Base-by-base conservation (phyloP, 2,113 vertebrate species). In the Hemichromis elongatus region DNA sequence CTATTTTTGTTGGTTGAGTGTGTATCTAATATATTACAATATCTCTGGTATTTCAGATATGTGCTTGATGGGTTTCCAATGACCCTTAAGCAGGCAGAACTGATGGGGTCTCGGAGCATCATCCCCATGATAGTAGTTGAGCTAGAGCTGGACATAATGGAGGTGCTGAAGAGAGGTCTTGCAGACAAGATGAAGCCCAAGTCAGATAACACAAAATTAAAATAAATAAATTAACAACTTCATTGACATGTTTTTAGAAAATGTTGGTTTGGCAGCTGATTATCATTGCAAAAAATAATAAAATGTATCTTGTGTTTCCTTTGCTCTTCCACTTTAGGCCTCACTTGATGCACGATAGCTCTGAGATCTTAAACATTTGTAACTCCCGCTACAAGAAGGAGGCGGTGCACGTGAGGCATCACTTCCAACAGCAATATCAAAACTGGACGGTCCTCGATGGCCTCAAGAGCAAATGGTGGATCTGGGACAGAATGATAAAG, bases 61-160 rank as follows among this genome's bases (percentile, higher is more conserved):
- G 96, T 99, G 86, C 92, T 99, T 70, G 98, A 99, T 91, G 98
- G 97, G 30, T 99, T 97, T 89, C 99, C 98, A 30, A 85, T 96
- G 89, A 98, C 97, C 59, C 92, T 92, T 75, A 90, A 94, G 80
- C 98, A 99, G 75, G 93, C 97, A 45, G 93, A 94, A 45, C 90
- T 98, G 79, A 93, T 99, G 94, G 95, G 95, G 86, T 92, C 92
- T 37, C 92, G 90, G 26, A 96, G 95, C 84, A 96, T 99, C 87
- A 97, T 98, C 86, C 98, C 98, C 61, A 93, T 96, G 93, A 88
- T 96, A 86, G 95, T 98, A 61, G 95, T 97, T 85, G 98, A 99
- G 92, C 90, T 99, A 79, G 87, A 97, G 52, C 89, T 98, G 73
- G 95, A 97, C 82, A 94, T 96, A 68, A 94, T 96, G 61, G 98